These are phyloP conservation scores for Gadus chalcogrammus DNA, from an alignment of 2,113 vertebrate genomes.

Conservation along the genomic window DNA sequence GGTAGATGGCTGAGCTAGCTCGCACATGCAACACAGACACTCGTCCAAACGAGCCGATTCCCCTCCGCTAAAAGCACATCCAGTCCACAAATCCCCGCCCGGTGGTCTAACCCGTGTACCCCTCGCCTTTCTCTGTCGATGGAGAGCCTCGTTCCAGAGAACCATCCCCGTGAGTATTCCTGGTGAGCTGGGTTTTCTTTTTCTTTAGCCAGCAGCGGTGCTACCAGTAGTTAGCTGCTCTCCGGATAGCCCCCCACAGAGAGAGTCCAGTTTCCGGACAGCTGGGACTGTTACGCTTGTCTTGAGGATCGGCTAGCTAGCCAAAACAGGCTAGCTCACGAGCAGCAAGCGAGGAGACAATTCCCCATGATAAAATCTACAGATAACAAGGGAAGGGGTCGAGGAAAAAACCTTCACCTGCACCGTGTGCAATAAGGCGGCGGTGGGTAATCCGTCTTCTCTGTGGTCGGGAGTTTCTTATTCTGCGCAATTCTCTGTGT, in stretches of 20 bases:
- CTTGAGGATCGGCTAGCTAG: constrained; percentile 30
- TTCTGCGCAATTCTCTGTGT: constrained; percentile 48
- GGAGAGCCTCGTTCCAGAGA: constrained; percentile 51
- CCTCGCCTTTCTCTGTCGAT: constrained; percentile 61
- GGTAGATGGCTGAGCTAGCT: too few relatives aligned
- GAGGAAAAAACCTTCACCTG: background rate
- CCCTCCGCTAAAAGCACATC: background rate
- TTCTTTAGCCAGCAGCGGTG: constrained; percentile 32
- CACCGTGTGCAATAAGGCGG: constrained; percentile 16
- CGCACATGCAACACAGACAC: too few relatives aligned
- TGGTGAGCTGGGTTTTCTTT: constrained; percentile 28
- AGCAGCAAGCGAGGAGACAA: constrained; percentile 12
- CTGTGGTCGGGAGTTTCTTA: constrained; percentile 41
- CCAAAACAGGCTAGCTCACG: constrained; percentile 34
- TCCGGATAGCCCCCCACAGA: constrained; percentile 16
- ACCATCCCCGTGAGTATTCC: constrained; percentile 66
- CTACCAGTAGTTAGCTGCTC: constrained; percentile 24
- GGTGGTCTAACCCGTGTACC: constrained; percentile 44
- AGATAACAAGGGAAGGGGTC: background rate
- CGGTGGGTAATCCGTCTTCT: constrained; percentile 46
- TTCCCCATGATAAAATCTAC: constrained; percentile 36
- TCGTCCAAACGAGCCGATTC: too few relatives aligned
- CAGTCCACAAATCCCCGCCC: constrained; percentile 55
- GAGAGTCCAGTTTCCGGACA: constrained; percentile 36
- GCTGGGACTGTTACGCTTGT: constrained; percentile 35